phyloP scores from a whole-genome alignment of 2,888 invertebrate species.

The Aspidiotus rigidus region DNA sequence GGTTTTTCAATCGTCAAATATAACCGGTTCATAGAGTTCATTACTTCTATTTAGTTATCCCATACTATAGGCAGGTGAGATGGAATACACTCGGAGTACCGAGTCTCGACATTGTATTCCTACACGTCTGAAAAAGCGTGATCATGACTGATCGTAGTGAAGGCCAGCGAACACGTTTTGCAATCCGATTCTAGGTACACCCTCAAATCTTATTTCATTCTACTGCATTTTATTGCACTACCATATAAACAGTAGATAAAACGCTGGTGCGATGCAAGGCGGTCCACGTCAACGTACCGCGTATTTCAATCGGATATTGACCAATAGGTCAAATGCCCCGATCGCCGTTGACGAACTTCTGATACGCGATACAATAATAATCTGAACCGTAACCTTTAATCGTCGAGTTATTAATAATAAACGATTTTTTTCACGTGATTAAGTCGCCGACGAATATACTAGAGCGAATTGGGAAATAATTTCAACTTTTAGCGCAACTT shows the following conservation, averaged over 20 bases:
- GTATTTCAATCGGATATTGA: constrained; percentile 31
- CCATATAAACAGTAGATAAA: constrained; percentile 7
- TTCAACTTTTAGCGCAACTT: constrained; percentile 6
- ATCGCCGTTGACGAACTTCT: constrained; percentile 12
- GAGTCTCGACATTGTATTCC: constrained; percentile 27
- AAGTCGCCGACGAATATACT: constrained; percentile 1
- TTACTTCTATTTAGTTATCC: constrained; percentile 16
- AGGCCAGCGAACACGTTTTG: constrained; percentile 33
- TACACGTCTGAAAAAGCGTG: constrained; percentile 23
- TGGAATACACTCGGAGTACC: constrained; percentile 20
- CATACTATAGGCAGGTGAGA: constrained; percentile 9
- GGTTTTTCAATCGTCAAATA: not conserved
- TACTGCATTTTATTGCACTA: constrained; percentile 13
- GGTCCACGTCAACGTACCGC: constrained; percentile 13
- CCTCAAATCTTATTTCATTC: not conserved
- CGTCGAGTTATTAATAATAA: constrained; percentile 24
- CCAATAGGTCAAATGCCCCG: constrained; percentile 30
- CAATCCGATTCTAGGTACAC: constrained; percentile 28
- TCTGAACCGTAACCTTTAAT: constrained; percentile 24
- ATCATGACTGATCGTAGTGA: constrained; percentile 31
- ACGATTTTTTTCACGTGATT: constrained; percentile 2
- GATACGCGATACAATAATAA: constrained; percentile 8
- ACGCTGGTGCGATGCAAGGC: not conserved
- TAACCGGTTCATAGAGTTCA: constrained; percentile 31
- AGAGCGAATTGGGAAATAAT: constrained; percentile 6